Evolutionary conservation across 2,797 vertebrate species (phyloP).

Genomic region (Epinephelus malabaricus): DNA sequence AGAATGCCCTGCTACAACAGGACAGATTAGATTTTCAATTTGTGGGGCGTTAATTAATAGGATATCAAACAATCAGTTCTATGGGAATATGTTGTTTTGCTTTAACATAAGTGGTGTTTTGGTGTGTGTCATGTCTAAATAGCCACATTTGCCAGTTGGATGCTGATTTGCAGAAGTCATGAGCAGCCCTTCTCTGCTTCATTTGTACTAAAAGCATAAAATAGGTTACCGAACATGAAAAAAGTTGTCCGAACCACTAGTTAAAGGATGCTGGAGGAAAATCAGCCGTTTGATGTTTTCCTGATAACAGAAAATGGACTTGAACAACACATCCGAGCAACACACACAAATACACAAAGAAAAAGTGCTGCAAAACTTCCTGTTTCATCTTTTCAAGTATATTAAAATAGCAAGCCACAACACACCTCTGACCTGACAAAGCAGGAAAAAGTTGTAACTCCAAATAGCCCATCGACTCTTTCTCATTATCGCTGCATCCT

Average conservation of each 20-base stretch:
- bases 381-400: background rate
- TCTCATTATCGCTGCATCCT: constrained; percentile 11
- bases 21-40: too few relatives aligned
- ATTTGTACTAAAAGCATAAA: background rate
- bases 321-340: background rate
- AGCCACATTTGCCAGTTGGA: background rate
- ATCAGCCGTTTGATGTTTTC: constrained; percentile 25
- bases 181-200: background rate
- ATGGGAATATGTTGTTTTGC: background rate
- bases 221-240: background rate
- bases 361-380: too few relatives aligned
- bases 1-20: too few relatives aligned
- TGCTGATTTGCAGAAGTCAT: background rate
- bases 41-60: too few relatives aligned
- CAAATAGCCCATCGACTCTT: background rate
- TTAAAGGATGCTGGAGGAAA: constrained; percentile 11
- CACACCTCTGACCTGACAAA: background rate
- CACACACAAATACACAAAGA: too few relatives aligned
- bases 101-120: background rate
- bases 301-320: background rate
- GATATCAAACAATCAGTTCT: too few relatives aligned
- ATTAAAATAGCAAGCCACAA: background rate
- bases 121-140: background rate
- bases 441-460: background rate
- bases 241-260: background rate